Base-by-base conservation (phyloP, 1,140 invertebrate species). In the Branchinecta lindahli region DNA sequence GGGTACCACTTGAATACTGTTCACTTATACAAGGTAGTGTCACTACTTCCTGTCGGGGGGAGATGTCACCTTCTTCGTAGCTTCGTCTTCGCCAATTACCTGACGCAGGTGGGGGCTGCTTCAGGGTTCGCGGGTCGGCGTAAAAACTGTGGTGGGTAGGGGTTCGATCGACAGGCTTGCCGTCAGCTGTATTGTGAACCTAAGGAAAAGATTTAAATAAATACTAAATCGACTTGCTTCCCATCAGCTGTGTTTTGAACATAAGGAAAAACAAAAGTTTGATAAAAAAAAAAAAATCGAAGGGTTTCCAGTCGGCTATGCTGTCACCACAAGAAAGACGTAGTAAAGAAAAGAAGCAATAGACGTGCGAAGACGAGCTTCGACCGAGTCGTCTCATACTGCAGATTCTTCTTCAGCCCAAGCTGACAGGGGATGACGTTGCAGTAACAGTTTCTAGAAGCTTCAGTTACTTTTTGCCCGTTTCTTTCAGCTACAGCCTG, bases 41-140 rank as follows among this genome's bases (percentile, higher is more conserved):
- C 44, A 70, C 20, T 52, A 8, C n/a, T 68, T 71, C 33, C 33
- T 70, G 68, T 45, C 45, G 44, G 3, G 90, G 90, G 33, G 90
- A 92, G 66, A 92, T 86, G 78, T 93, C 90, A 20, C 90, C 90
- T 76, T 93, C 90, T 76, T 93, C 91, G 77, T 90, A 92, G 68
- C 88, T 90, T 70, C 89, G 84, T 45, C 83, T 82, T 72, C 91
- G 83, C 88, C 90, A 92, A 20, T 79, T 79, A 33, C 33, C 33
- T 18, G 80, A 71, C 0, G 75, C 71, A 8, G 44, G 65, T 78
- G 79, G 2, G 52, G 52, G 18, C 18, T 61, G 52, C 18, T 61
- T 61, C 52, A 20, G 18, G 12, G 52, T 61, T 20, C 52, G 12
- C 18, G 52, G 52, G 52, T 61, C 52, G 52, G 52, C 52, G 52